Conservation (phyloP, 2,797 vertebrate species). For the Lagocephalus sceleratus region DNA sequence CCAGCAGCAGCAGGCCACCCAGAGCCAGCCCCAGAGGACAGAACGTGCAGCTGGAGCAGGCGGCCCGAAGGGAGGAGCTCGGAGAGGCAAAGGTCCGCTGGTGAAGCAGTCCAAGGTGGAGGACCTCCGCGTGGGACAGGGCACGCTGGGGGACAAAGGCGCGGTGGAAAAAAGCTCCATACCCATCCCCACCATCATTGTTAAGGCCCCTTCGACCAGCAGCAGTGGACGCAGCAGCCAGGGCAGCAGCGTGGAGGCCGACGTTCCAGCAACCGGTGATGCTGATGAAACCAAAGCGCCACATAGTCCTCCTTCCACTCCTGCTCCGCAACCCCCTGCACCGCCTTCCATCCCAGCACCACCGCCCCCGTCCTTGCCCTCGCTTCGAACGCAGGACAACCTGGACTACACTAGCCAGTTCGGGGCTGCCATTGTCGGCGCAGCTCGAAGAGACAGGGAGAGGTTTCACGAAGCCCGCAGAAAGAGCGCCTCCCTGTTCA, state of each 20-base stretch:
- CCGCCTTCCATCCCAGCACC: constrained; percentile 77
- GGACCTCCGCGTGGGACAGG: constrained; percentile 71
- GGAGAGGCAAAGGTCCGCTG: constrained; percentile 85
- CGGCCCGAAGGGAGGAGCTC: constrained; percentile 71
- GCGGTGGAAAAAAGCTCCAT: constrained; percentile 88
- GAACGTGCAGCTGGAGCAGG: constrained; percentile 53
- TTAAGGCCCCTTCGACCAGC: constrained; percentile 93
- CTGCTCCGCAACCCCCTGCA: constrained; percentile 76
- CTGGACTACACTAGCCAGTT: constrained; percentile 90
- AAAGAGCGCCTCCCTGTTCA: constrained; percentile 87
- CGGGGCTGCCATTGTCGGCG: constrained; percentile 80
- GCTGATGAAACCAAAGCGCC: constrained; percentile 71
- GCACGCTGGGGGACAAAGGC: constrained; percentile 77
- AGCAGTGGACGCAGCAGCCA: constrained; percentile 94
- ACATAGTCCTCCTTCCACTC: constrained; percentile 65
- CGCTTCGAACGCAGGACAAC: constrained; percentile 75
- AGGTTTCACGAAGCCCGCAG: constrained; percentile 86
- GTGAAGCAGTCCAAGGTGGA: constrained; percentile 93
- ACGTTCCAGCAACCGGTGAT: constrained; percentile 67
- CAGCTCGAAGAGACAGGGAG: constrained; percentile 78
- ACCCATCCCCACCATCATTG: constrained; percentile 91
- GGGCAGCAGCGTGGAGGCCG: constrained; percentile 90
- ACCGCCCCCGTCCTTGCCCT: constrained; percentile 72
- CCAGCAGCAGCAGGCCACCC: constrained; percentile 75
- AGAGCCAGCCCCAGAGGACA: constrained; percentile 70